Evolutionary conservation across 2,797 vertebrate species (phyloP).

Genomic region (Gambelia wislizenii): DNA sequence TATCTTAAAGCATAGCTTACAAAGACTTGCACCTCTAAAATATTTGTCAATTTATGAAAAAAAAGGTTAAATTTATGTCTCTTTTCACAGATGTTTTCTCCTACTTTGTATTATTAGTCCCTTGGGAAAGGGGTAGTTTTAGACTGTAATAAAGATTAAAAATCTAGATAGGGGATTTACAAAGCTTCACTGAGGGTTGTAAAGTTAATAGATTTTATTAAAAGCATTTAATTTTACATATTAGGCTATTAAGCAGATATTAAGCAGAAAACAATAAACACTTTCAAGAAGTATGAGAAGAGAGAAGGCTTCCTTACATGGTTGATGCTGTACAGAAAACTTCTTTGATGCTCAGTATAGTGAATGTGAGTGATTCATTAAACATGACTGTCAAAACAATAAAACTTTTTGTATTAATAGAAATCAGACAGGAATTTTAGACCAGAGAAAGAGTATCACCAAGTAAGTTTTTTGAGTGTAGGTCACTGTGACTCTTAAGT

Average conservation of each 20-base stretch:
- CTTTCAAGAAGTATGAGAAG: slow-evolving; percentile 21
- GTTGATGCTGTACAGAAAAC: neutral
- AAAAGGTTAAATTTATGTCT: slow-evolving; percentile 28
- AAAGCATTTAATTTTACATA: slow-evolving; percentile 26
- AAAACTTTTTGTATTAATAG: slow-evolving; percentile 8
- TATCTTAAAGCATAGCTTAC: neutral
- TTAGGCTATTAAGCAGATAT: neutral
- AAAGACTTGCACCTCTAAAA: slow-evolving; percentile 10
- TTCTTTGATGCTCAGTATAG: neutral
- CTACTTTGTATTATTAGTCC: slow-evolving; percentile 24
- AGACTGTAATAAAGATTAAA: slow-evolving; percentile 43
- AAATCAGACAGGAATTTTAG: neutral
- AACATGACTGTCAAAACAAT: neutral
- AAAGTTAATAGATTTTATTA: slow-evolving; percentile 57
- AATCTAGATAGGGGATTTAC: slow-evolving; percentile 45
- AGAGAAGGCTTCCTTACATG: slow-evolving; percentile 7
- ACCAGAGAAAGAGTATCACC: neutral
- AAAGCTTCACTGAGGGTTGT: slow-evolving; percentile 45
- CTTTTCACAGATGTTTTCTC: slow-evolving; percentile 35
- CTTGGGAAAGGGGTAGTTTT: slow-evolving; percentile 43
- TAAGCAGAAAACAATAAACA: slow-evolving; percentile 46
- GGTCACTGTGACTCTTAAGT: neutral
- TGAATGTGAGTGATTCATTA: neutral
- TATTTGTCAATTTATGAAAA: slow-evolving; percentile 12
- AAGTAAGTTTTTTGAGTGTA: neutral